Evolutionary conservation across 1,140 invertebrate species (phyloP).

Genomic region (Drosophila sp.): DNA sequence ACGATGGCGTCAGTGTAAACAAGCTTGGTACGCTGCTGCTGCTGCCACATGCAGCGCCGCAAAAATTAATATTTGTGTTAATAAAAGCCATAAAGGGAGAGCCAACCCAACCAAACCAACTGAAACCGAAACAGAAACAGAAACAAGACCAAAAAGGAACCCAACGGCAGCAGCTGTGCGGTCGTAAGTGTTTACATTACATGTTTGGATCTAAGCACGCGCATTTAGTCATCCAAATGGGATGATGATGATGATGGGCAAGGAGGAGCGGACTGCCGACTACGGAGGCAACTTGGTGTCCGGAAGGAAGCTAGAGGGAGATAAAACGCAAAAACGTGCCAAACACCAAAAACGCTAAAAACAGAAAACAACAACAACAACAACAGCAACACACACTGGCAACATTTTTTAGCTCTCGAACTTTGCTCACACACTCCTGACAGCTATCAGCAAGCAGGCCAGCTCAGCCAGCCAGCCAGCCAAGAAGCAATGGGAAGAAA

Average conservation of each 20-base stretch:
- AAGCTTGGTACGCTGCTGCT: constrained; percentile 26
- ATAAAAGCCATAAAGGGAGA: constrained; percentile 59
- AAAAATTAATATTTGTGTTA: constrained; percentile 82
- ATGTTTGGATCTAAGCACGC: constrained; percentile 74
- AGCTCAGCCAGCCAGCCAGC: background rate
- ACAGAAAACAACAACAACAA: too few species aligned
- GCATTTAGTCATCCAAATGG: constrained; percentile 56
- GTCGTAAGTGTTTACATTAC: constrained; percentile 78
- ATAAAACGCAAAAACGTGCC: constrained; percentile 67
- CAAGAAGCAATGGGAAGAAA: background rate
- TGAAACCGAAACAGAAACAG: background rate
- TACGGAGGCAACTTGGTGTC: background rate
- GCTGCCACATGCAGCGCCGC: constrained; percentile 73
- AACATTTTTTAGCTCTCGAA: constrained; percentile 28
- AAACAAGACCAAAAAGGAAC: constrained; percentile 9
- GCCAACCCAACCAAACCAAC: background rate
- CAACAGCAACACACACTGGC: constrained; percentile 31
- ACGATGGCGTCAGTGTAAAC: constrained; percentile 74
- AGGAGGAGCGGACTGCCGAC: constrained; percentile 5
- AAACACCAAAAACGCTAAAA: constrained; percentile 61
- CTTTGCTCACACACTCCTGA: constrained; percentile 1
- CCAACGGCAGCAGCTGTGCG: constrained; percentile 66
- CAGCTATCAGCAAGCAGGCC: background rate
- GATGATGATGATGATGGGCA: background rate
- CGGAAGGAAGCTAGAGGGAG: constrained; percentile 7